These are phyloP conservation scores for Mionectes macconnelli DNA, from an alignment of 2,113 vertebrate species.

Conservation along the genomic window DNA sequence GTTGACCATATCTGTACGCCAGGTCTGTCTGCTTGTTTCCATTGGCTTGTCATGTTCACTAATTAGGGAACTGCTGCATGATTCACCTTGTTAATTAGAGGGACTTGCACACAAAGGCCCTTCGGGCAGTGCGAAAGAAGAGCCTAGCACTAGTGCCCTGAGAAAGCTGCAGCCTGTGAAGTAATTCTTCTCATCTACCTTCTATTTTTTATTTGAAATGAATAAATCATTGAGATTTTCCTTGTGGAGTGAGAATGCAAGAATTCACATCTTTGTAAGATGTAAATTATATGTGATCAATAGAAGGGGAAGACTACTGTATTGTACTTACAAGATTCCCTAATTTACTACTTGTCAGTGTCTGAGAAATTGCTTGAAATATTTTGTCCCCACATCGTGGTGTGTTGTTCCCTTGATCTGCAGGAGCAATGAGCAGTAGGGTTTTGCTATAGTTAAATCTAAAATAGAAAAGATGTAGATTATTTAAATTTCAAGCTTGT, in stretches of 20 bases:
- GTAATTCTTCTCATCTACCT: conserved; percentile 98
- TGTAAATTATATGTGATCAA: conserved; percentile 98
- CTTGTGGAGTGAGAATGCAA: conserved; percentile 91
- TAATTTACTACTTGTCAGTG: conserved; percentile 79
- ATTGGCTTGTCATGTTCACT: conserved; percentile 98
- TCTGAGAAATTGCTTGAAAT: conserved; percentile 67
- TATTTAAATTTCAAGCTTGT: conserved; percentile 59
- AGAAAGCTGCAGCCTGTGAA: conserved; percentile 92
- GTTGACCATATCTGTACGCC: conserved; percentile 79
- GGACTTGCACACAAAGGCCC: conserved; percentile 92
- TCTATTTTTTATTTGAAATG: conserved; percentile 93
- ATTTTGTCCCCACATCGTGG: conserved; percentile 58
- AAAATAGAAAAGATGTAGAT: conserved; percentile 56
- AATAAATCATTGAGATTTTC: conserved; percentile 99
- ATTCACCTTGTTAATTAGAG: conserved; percentile 99
- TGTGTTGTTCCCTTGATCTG: conserved; percentile 67
- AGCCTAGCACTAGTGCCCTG: conserved; percentile 90
- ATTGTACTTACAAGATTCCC: conserved; percentile 77
- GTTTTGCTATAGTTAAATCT: conserved; percentile 3
- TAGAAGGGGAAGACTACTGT: conserved; percentile 81
- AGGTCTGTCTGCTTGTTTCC: conserved; percentile 87
- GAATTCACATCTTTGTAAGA: conserved; percentile 92
- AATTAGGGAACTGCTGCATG: conserved; percentile 98
- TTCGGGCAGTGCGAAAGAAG: conserved; percentile 81
- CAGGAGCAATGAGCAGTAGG: conserved; percentile 2